These are phyloP conservation scores for Synanceia verrucosa DNA, from an alignment of 2,797 vertebrate genomes.

Conservation along the genomic window DNA sequence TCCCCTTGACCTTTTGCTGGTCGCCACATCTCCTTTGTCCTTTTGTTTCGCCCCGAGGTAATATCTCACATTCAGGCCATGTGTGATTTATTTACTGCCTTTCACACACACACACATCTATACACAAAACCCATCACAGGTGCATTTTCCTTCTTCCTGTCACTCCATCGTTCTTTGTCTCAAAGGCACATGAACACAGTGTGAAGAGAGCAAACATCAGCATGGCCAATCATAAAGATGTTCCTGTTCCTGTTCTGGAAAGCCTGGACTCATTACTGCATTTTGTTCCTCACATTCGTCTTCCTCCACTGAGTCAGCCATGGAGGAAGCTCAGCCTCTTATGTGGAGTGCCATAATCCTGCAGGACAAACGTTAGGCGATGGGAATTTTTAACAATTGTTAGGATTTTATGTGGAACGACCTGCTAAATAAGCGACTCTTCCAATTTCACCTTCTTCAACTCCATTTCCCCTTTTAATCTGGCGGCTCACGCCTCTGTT, in stretches of 20 bases:
- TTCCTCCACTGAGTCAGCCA: slow-evolving; percentile 1
- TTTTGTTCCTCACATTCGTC: not conserved
- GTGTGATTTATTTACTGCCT: slow-evolving; percentile 77
- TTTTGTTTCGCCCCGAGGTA: slow-evolving; percentile 71
- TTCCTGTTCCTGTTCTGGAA: not conserved
- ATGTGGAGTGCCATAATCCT: slow-evolving; percentile 32
- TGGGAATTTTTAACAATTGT: slow-evolving; percentile 36
- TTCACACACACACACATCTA: slow-evolving; percentile 10
- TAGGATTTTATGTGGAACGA: slow-evolving; percentile 50
- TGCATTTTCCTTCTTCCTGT: slow-evolving; percentile 21
- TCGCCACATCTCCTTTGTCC: slow-evolving; percentile 66
- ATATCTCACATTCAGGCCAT: slow-evolving; percentile 64
- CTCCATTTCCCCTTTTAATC: slow-evolving; percentile 60
- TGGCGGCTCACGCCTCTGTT: slow-evolving; percentile 59
- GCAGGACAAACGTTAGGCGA: slow-evolving; percentile 21
- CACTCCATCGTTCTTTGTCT: slow-evolving; percentile 10
- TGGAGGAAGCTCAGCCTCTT: slow-evolving; percentile 1
- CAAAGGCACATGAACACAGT: not conserved
- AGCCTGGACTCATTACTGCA: not conserved
- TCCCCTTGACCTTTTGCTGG: slow-evolving; percentile 79
- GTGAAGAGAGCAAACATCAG: slow-evolving; percentile 2
- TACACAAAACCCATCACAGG: not conserved
- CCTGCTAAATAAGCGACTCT: slow-evolving; percentile 57
- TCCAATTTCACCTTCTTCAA: slow-evolving; percentile 58
- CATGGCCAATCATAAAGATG: not conserved